phyloP scores from a whole-genome alignment of 92 coral and sea anemone genomes.

The Parazoanthus atlanticus region DNA sequence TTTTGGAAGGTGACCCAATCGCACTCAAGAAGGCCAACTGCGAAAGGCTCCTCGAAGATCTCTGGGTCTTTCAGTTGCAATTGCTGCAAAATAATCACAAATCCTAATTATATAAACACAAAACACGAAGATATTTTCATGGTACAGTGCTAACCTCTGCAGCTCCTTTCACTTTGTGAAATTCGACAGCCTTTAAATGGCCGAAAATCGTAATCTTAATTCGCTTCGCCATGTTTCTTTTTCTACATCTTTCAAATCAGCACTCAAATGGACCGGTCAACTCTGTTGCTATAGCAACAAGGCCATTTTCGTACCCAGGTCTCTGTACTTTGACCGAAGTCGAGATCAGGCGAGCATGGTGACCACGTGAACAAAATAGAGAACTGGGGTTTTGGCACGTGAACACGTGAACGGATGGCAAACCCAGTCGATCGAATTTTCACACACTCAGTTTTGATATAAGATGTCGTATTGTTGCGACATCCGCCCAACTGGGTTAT shows the following conservation, averaged over 20 bases:
- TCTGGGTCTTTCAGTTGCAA: constrained; percentile 72
- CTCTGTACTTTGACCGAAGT: constrained; percentile 24
- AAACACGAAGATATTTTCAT: not conserved
- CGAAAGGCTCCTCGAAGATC: constrained; percentile 69
- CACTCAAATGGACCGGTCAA: constrained; percentile 10
- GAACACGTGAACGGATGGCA: not conserved
- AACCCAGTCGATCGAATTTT: not conserved
- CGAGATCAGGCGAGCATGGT: not conserved
- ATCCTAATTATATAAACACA: not conserved
- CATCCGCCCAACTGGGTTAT: too few relatives aligned
- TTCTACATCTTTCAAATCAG: not conserved
- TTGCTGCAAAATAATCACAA: constrained; percentile 55
- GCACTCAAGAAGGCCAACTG: constrained; percentile 89
- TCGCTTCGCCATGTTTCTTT: constrained; percentile 85
- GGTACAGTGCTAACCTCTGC: constrained; percentile 63
- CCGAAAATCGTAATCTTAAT: constrained; percentile 77
- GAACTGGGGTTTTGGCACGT: not conserved
- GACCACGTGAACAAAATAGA: constrained; percentile 17
- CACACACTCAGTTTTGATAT: too few relatives aligned
- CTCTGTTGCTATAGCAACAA: constrained; percentile 68
- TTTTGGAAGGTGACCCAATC: constrained; percentile 89
- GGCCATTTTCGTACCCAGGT: constrained; percentile 25
- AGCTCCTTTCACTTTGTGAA: constrained; percentile 89
- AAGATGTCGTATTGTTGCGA: too few relatives aligned
- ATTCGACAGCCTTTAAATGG: constrained; percentile 91